Evolutionary conservation across 2,113 vertebrate genomes (phyloP).

Genomic region (Heterocephalus glaber): DNA sequence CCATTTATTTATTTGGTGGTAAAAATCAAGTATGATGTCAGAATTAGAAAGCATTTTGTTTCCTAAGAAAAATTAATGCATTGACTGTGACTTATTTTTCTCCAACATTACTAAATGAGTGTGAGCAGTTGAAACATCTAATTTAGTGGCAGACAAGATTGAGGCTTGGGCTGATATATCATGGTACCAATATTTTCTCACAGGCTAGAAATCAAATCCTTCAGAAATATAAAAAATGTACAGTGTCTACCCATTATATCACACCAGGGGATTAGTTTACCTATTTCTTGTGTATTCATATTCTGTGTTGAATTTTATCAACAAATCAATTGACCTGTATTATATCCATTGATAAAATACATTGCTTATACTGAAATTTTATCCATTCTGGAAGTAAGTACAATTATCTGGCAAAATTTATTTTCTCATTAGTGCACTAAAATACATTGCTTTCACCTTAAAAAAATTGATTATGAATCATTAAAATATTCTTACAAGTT

Average conservation of each 20-base stretch:
- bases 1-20: constrained; percentile 18
- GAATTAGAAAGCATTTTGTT: constrained; percentile 3
- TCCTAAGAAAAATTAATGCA: constrained; percentile 51
- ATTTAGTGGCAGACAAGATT: constrained; percentile 61
- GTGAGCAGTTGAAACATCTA: constrained; percentile 43
- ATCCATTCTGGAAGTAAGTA: not conserved
- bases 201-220: not conserved
- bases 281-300: not conserved
- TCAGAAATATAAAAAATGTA: constrained; percentile 52
- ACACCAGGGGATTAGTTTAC: constrained; percentile 44
- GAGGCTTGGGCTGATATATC: constrained; percentile 37
- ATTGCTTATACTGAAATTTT: constrained; percentile 58
- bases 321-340: not conserved
- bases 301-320: not conserved
- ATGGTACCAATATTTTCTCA: constrained; percentile 58
- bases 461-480: not conserved
- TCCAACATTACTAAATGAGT: not conserved
- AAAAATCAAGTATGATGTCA: not conserved
- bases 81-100: constrained; percentile 29
- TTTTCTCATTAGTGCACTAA: not conserved
- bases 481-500: not conserved
- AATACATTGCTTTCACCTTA: not conserved
- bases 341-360: not conserved
- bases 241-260: not conserved
- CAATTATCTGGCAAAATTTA: not conserved